phyloP scores from a whole-genome alignment of 2,888 invertebrate genomes.

The Pedicia rivosa region DNA sequence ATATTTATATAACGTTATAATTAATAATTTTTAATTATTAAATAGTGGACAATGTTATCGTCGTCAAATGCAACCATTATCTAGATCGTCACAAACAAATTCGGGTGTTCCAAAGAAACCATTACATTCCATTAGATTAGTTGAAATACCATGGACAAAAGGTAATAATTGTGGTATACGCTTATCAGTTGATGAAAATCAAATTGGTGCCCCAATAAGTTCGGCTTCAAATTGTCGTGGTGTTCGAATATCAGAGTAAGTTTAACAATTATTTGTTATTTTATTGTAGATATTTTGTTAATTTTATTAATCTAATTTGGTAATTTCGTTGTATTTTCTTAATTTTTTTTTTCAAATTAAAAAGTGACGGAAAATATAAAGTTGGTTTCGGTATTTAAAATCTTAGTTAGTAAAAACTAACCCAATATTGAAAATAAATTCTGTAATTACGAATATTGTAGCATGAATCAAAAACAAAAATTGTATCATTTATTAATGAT shows the following conservation, averaged over 20 bases:
- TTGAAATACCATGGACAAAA: conserved; percentile 54
- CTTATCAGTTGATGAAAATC: conserved; percentile 27
- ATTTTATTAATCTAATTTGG: neutral
- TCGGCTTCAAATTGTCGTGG: conserved; percentile 38
- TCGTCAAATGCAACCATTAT: conserved; percentile 38
- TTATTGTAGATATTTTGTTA: neutral
- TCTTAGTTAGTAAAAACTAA: too few species aligned
- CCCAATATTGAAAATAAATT: too few species aligned
- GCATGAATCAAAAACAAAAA: too few species aligned
- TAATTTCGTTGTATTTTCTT: too few species aligned
- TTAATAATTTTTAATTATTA: conserved; percentile 16
- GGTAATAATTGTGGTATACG: conserved; percentile 44
- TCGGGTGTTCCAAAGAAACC: conserved; percentile 28
- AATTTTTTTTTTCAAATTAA: too few species aligned
- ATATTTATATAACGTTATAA: conserved; percentile 2
- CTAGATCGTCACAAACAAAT: conserved; percentile 11
- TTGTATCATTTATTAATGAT: too few species aligned
- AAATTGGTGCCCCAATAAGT: conserved; percentile 16
- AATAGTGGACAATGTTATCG: conserved; percentile 67
- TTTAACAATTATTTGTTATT: conserved; percentile 13
- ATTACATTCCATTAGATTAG: conserved; percentile 69
- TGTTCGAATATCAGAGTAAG: conserved; percentile 56
- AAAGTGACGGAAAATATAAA: too few species aligned
- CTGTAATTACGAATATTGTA: too few species aligned
- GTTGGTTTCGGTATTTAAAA: too few species aligned